A percentile compares a stretch with the other conserved stretches of the same genome.
phyloP scores from a whole-genome alignment of 2,888 invertebrate species.

The Panopea generosa region DNA sequence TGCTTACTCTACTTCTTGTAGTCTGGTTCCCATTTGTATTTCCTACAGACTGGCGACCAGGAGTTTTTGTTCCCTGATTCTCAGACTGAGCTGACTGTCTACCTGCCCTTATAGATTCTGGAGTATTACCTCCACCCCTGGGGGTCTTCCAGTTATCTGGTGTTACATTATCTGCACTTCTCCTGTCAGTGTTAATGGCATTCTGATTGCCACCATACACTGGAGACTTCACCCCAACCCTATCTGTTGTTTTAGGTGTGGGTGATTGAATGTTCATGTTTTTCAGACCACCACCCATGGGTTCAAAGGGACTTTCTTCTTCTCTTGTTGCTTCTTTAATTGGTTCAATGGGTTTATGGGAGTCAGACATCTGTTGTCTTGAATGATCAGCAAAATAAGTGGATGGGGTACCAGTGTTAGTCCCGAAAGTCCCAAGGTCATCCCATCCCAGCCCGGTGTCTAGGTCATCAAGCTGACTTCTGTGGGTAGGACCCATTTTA shows the following conservation, averaged over 20 bases:
- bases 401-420: slow-evolving; percentile 49
- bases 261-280: slow-evolving; percentile 59
- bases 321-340: slow-evolving; percentile 50
- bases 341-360: slow-evolving; percentile 36
- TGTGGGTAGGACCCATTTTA: slow-evolving; percentile 47
- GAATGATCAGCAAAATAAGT: slow-evolving; percentile 41
- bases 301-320: slow-evolving; percentile 60
- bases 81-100: slow-evolving; percentile 23
- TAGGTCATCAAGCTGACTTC: slow-evolving; percentile 62
- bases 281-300: slow-evolving; percentile 47
- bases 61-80: slow-evolving; percentile 16
- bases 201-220: slow-evolving; percentile 7
- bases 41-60: slow-evolving; percentile 15
- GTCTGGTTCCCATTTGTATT: slow-evolving; percentile 16
- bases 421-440: slow-evolving; percentile 56
- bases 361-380: slow-evolving; percentile 53
- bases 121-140: slow-evolving; percentile 32
- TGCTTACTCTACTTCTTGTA: slow-evolving; percentile 2
- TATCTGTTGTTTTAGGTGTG: slow-evolving; percentile 35
- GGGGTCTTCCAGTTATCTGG: slow-evolving; percentile 59
- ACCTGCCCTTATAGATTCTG: slow-evolving; percentile 27
- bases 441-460: slow-evolving; percentile 66
- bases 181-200: slow-evolving; percentile 35
- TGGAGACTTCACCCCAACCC: slow-evolving; percentile 36
- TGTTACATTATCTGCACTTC: slow-evolving; percentile 53